A percentile compares a stretch with the other conserved stretches of the same genome.
These are phyloP conservation scores for Oryzias curvinotus DNA, from an alignment of 2,113 vertebrate genomes.

Conservation along the genomic window DNA sequence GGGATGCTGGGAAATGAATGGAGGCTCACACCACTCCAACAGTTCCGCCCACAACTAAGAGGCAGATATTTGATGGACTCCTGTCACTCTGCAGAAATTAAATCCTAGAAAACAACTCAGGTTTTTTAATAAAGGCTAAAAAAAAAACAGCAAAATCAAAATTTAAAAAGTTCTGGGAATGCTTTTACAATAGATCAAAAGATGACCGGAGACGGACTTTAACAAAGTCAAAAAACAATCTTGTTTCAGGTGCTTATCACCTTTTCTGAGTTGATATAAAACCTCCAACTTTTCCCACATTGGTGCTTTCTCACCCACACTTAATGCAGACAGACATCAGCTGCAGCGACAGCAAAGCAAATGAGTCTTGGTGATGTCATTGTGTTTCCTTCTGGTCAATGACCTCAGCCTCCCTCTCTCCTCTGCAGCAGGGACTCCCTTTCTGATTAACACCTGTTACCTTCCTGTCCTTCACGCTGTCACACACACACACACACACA, in stretches of 20 bases:
- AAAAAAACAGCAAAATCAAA: no score
- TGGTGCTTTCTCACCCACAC: conserved; percentile 23
- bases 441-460: conserved; percentile 79
- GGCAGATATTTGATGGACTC: no score
- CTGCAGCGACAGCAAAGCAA: conserved; percentile 38
- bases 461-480: conserved; percentile 40
- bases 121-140: no score
- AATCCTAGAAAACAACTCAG: no score
- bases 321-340: conserved; percentile 32
- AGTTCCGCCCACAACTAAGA: no score
- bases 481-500: conserved; percentile 10
- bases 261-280: conserved; percentile 39
- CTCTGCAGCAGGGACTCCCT: conserved; percentile 69
- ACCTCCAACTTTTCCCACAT: conserved; percentile 36
- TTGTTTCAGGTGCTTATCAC: conserved; percentile 42
- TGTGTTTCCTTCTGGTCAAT: conserved; percentile 49
- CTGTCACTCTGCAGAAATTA: no score
- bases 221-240: background rate
- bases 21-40: no score
- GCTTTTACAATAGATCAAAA: conserved; percentile 11
- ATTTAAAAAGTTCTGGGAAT: no score
- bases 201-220: conserved; percentile 5
- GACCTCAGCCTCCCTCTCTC: conserved; percentile 41
- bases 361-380: conserved; percentile 73
- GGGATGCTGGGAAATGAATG: no score